Conservation (phyloP, 2,113 vertebrate genomes). For the Okapia johnstoni region DNA sequence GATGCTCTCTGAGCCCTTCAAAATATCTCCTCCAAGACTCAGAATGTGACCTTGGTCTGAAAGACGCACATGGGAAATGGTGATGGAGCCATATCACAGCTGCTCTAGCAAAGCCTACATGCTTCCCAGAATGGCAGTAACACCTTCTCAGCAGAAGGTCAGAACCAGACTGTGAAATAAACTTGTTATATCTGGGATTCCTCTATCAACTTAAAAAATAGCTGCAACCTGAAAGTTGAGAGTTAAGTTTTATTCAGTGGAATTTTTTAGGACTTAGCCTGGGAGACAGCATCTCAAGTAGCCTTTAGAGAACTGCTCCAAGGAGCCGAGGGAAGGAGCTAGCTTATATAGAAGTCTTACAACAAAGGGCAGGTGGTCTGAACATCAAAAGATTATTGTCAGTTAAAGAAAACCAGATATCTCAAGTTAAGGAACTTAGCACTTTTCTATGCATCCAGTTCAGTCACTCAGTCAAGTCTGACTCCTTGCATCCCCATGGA, state of each 20-base stretch:
- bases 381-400: not conserved
- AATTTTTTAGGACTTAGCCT: not conserved
- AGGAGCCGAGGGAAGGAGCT: not conserved
- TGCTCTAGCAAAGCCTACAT: not conserved
- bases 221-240: not conserved
- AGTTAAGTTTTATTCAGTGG: not conserved
- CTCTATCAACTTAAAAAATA: not conserved
- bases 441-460: not conserved
- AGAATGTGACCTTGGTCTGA: not conserved
- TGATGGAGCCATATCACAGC: not conserved
- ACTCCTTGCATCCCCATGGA: not conserved
- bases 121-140: not conserved
- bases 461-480: not conserved
- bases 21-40: not conserved
- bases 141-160: not conserved
- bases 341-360: not conserved
- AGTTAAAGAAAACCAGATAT: not conserved
- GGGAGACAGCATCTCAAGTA: not conserved
- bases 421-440: not conserved
- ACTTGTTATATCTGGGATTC: not conserved
- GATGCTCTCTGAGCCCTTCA: not conserved
- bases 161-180: not conserved
- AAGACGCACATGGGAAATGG: not conserved
- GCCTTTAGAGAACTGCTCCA: not conserved
- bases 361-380: not conserved